Percentiles rank a stretch among this genome's conserved stretches.
Conservation (phyloP, 2,113 vertebrate genomes). For the Hyaena hyaena region DNA sequence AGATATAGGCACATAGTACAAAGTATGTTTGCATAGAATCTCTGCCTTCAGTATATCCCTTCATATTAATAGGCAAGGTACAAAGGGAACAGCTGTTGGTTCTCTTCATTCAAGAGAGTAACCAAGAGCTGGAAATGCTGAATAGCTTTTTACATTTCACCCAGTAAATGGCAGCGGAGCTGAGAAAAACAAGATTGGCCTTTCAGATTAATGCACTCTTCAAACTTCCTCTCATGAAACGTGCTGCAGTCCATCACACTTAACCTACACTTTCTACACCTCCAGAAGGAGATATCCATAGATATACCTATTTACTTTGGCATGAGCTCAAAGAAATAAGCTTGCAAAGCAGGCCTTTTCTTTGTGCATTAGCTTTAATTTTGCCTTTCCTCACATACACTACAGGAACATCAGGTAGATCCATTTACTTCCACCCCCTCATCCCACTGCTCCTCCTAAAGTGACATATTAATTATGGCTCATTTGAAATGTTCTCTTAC, state of each 20-base stretch:
- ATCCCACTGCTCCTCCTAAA: conserved; percentile 64
- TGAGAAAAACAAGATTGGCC: conserved; percentile 11
- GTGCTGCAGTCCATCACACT: conserved; percentile 61
- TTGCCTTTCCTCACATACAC: conserved; percentile 56
- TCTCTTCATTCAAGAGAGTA: conserved; percentile 55
- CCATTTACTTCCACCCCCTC: conserved; percentile 69
- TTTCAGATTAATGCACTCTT: conserved; percentile 26
- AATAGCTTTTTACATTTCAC: conserved; percentile 37
- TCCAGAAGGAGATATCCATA: conserved; percentile 70
- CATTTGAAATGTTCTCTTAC: conserved; percentile 77
- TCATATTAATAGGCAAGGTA: background rate
- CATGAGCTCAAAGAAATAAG: conserved; percentile 69
- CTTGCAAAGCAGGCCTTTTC: conserved; percentile 50
- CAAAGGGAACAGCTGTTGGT: conserved; percentile 14
- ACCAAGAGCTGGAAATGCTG: background rate
- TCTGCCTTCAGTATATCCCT: background rate
- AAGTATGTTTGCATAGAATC: background rate
- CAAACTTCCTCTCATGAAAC: conserved; percentile 54
- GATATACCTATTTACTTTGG: conserved; percentile 77
- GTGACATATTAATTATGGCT: conserved; percentile 80
- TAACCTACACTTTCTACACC: conserved; percentile 74
- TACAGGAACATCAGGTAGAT: conserved; percentile 75
- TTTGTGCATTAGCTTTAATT: conserved; percentile 69
- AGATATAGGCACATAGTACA: background rate
- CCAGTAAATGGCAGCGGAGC: conserved; percentile 12